phyloP scores from a whole-genome alignment of 2,113 vertebrate species.

The Nannospalax galili region DNA sequence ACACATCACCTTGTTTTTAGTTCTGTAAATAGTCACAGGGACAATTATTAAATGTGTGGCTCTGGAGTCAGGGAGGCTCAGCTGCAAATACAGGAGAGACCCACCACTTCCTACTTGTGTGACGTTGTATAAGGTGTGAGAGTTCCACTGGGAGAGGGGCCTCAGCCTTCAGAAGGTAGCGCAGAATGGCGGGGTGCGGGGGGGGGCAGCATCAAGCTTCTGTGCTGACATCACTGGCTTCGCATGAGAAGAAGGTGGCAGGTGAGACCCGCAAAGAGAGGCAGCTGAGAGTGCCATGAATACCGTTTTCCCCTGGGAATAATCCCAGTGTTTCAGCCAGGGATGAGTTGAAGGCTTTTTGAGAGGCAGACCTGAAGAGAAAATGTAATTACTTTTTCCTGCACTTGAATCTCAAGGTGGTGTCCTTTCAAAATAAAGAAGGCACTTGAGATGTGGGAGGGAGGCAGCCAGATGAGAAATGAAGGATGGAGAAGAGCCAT shows the following conservation, averaged over 20 bases:
- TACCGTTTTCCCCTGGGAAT: slow-evolving; percentile 42
- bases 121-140: not conserved
- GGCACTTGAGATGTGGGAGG: slow-evolving; percentile 56
- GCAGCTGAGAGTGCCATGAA: not conserved
- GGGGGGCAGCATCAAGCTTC: not conserved
- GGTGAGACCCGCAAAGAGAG: not conserved
- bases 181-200: not conserved
- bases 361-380: slow-evolving; percentile 67
- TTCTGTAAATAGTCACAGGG: slow-evolving; percentile 2
- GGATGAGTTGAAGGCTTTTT: slow-evolving; percentile 63
- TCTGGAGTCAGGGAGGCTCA: not conserved
- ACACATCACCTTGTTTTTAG: not conserved
- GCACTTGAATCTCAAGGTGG: slow-evolving; percentile 71
- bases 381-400: slow-evolving; percentile 76
- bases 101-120: not conserved
- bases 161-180: not conserved
- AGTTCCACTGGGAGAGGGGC: not conserved
- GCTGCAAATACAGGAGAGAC: not conserved
- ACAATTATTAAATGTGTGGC: not conserved
- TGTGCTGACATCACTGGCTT: not conserved
- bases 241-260: not conserved
- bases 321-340: slow-evolving; percentile 51
- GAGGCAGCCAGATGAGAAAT: slow-evolving; percentile 47
- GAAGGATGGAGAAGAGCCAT: slow-evolving; percentile 58
- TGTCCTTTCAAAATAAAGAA: slow-evolving; percentile 76